These are phyloP conservation scores for Teinopalpus imperialis DNA, from an alignment of 2,888 invertebrate species.

Conservation along the genomic window DNA sequence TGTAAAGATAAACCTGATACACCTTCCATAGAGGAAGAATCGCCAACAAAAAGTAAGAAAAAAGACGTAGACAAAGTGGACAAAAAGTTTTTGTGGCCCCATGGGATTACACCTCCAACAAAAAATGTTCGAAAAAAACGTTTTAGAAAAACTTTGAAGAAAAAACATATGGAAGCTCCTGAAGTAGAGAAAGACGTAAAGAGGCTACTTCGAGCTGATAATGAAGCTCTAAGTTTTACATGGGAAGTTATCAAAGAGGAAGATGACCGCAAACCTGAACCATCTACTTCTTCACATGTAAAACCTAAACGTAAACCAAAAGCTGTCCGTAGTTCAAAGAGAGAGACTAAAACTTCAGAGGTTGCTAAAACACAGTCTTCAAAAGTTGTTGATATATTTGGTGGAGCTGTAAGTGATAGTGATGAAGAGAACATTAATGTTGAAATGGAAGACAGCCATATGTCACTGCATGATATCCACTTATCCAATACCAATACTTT, in stretches of 20 bases:
- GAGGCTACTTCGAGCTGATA: slow-evolving; percentile 91
- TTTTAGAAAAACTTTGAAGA: slow-evolving; percentile 94
- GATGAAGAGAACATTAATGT: slow-evolving; percentile 87
- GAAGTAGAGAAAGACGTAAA: slow-evolving; percentile 98
- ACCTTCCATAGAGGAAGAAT: slow-evolving; percentile 85
- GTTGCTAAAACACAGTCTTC: slow-evolving; percentile 28
- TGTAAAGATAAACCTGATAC: slow-evolving; percentile 93
- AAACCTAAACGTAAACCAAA: slow-evolving; percentile 35
- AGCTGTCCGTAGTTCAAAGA: too few relatives aligned
- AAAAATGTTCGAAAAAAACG: slow-evolving; percentile 94
- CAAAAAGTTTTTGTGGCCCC: slow-evolving; percentile 94
- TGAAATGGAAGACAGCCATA: slow-evolving; percentile 88
- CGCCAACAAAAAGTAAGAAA: slow-evolving; percentile 87
- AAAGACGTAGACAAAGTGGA: slow-evolving; percentile 89
- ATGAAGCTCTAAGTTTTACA: slow-evolving; percentile 91
- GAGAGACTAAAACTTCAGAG: too few relatives aligned
- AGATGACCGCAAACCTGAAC: slow-evolving; percentile 78
- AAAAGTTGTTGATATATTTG: slow-evolving; percentile 87
- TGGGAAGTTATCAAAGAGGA: slow-evolving; percentile 93
- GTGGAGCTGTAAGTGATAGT: slow-evolving; percentile 92
- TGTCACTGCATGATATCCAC: slow-evolving; percentile 86
- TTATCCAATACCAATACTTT: slow-evolving; percentile 80
- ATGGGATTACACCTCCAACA: slow-evolving; percentile 95
- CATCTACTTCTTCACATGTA: slow-evolving; percentile 34
- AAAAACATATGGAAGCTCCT: slow-evolving; percentile 96